Evolutionary conservation across 23 tunicate species (phyloP).

Genomic region (Trididemnum nubilum): DNA sequence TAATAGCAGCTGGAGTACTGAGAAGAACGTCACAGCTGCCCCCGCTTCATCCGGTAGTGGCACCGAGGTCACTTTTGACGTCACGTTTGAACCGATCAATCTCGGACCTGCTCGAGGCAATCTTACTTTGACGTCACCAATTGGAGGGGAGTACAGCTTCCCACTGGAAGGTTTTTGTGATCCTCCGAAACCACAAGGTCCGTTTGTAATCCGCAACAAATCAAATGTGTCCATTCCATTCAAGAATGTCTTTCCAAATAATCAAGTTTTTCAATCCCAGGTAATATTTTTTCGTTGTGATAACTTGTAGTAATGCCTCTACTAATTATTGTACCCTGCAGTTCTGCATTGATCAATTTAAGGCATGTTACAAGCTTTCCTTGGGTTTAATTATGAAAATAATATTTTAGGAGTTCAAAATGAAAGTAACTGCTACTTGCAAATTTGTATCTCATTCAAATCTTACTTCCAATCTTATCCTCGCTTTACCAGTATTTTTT

Average conservation of each 20-base stretch:
- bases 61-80: constrained; percentile 89
- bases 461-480: too few relatives aligned
- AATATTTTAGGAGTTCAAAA: too few relatives aligned
- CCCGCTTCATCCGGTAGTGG: constrained; percentile 93
- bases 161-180: constrained; percentile 78
- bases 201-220: constrained; percentile 79
- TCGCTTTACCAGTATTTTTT: too few relatives aligned
- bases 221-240: constrained; percentile 83
- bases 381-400: too few relatives aligned
- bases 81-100: constrained; percentile 78
- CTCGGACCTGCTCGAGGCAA: constrained; percentile 66
- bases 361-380: too few relatives aligned
- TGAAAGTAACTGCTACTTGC: too few relatives aligned
- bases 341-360: too few relatives aligned
- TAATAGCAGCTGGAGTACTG: constrained; percentile 64
- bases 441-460: too few relatives aligned
- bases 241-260: constrained; percentile 66
- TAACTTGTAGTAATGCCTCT: background rate
- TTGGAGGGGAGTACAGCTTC: constrained; percentile 92
- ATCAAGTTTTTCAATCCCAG: constrained; percentile 63
- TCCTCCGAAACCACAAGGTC: constrained; percentile 93
- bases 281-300: constrained; percentile 44
- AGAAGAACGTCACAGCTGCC: constrained; percentile 77
- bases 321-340: too few relatives aligned
- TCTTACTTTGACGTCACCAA: constrained; percentile 67